phyloP scores from a whole-genome alignment of 2,113 vertebrate genomes.

The Anhinga rufa region DNA sequence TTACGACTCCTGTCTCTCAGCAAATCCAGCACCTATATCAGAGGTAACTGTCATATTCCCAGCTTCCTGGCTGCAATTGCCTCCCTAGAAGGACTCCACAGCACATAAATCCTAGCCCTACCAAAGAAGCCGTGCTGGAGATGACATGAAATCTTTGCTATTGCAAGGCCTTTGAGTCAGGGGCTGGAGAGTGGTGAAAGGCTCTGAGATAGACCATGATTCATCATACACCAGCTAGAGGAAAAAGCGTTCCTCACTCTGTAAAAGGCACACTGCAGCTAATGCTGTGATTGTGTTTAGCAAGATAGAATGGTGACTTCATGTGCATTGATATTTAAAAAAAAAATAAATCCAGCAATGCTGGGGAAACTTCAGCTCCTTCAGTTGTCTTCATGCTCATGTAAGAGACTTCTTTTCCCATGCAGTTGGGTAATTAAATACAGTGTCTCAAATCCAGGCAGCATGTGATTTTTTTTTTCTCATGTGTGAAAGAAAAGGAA shows the following conservation, averaged over 20 bases:
- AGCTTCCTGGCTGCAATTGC: background rate
- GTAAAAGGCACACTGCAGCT: background rate
- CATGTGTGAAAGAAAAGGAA: background rate
- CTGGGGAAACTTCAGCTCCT: background rate
- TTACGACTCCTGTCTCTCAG: background rate
- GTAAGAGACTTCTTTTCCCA: background rate
- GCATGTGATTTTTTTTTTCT: accelerated
- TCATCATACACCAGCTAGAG: background rate
- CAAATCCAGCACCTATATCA: background rate
- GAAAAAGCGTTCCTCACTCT: accelerated
- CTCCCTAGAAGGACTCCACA: background rate
- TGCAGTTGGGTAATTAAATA: background rate
- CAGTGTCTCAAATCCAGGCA: background rate
- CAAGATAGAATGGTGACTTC: background rate
- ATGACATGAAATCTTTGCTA: background rate
- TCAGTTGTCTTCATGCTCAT: background rate
- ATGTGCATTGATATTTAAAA: background rate
- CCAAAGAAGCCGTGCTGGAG: background rate
- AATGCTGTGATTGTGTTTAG: background rate
- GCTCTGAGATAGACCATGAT: slow-evolving; percentile 23
- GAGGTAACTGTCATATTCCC: background rate
- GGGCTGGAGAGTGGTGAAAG: background rate
- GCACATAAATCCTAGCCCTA: background rate
- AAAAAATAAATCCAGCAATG: background rate
- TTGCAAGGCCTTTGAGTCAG: slow-evolving; percentile 12